phyloP scores from a whole-genome alignment of 2,888 invertebrate species.

The Choristoneura rosaceana region DNA sequence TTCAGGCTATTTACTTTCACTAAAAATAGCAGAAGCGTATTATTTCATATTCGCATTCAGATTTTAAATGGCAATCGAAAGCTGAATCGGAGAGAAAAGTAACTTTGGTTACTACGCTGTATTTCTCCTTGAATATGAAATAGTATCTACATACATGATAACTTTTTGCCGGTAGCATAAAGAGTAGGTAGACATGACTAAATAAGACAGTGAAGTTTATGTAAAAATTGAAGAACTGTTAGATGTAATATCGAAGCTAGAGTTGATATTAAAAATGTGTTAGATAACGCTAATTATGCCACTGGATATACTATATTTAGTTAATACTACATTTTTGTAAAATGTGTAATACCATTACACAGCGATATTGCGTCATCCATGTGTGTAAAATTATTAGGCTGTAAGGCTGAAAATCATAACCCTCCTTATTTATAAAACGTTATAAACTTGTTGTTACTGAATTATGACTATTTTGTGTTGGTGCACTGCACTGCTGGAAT shows the following conservation, averaged over 20 bases:
- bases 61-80: neutral
- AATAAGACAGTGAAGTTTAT: too few species aligned
- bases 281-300: slow-evolving; percentile 11
- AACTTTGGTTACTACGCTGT: too few species aligned
- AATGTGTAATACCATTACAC: slow-evolving; percentile 38
- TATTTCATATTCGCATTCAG: slow-evolving; percentile 16
- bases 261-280: neutral
- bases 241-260: neutral
- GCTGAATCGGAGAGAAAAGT: neutral
- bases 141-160: too few species aligned
- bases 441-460: too few species aligned
- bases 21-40: slow-evolving; percentile 12
- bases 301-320: slow-evolving; percentile 14
- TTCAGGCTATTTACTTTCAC: slow-evolving; percentile 31
- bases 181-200: too few species aligned
- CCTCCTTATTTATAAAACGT: too few species aligned
- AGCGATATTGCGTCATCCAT: neutral
- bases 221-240: neutral
- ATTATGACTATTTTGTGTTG: too few species aligned
- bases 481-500: too few species aligned
- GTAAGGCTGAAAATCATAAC: neutral
- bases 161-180: too few species aligned
- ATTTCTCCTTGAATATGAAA: too few species aligned
- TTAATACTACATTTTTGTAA: slow-evolving; percentile 42
- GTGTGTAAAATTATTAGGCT: neutral